Evolutionary conservation across 2,113 vertebrate species (phyloP), one percentile per base, ranked within the genome.

Genomic region (Seriola rivoliana): DNA sequence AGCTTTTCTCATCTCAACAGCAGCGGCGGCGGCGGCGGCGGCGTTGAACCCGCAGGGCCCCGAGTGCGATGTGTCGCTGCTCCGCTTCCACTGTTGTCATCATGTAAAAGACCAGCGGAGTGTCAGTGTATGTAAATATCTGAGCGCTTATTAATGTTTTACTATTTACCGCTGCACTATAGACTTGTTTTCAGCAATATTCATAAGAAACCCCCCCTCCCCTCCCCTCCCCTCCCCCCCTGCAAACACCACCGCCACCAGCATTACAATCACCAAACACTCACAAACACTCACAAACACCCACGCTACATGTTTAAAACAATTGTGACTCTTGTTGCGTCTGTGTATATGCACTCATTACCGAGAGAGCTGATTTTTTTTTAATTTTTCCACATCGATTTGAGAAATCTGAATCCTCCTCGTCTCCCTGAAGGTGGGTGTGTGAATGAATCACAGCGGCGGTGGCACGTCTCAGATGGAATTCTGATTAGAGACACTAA

Each of bases 401-500:
- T 68, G 14, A 67, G 19, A 71, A 23, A 84, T 79, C 17, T 42
- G 38, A 82, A 54, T 70, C 54, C 50, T 74, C 34, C 60, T 54
- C 29, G 72, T 44, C 60, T 60, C 71, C 58, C 72, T 25, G 71
- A 54, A 85, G 72, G 75, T 83, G 68, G 36, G 23, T 8, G 74
- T 52, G 65, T 1, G 48, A 36, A 84, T 76, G 86, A 82, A 83
- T 88, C 89, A 78, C 55, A 25, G 50, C 48, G 5, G 8, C 48
- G 10, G 59, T 8, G 5, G 4, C 66, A 54, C 44, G 23, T 81
- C 68, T 84, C 74, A 71, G 75, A 82, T 71, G 60, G 73, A 80
- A 87, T 67, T 42, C 79, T 81, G 86, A 93, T 90, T 66, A 83
- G 71, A 84, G 75, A 64, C 23, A 23, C 83, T 88, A 72, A 93